These are phyloP conservation scores for Sebastiscus tertius DNA, from an alignment of 2,797 vertebrate genomes.

Conservation along the genomic window DNA sequence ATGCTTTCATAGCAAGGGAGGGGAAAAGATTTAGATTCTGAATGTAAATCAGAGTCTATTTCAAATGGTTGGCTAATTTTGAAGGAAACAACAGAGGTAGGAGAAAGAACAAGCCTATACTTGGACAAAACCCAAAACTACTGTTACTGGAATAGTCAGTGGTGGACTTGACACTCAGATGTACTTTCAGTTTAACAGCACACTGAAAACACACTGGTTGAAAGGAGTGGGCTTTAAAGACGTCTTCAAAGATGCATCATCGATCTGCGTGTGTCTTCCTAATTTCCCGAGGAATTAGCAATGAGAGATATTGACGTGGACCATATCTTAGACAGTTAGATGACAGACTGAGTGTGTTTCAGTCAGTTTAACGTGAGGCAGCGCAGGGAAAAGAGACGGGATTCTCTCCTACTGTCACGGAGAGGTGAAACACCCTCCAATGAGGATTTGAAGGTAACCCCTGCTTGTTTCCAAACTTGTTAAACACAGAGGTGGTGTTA, in stretches of 20 bases:
- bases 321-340: neutral
- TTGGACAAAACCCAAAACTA: slow-evolving; percentile 29
- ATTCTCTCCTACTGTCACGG: slow-evolving; percentile 46
- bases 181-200: slow-evolving; percentile 9
- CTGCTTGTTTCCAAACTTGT: slow-evolving; percentile 77
- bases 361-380: slow-evolving; percentile 13
- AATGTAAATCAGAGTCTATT: slow-evolving; percentile 24
- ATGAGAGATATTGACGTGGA: slow-evolving; percentile 8
- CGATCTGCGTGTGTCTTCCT: neutral
- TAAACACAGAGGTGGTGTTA: slow-evolving; percentile 79
- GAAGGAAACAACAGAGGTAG: slow-evolving; percentile 6
- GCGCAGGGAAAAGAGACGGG: slow-evolving; percentile 7
- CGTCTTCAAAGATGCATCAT: slow-evolving; percentile 15
- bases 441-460: slow-evolving; percentile 67
- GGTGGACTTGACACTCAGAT: slow-evolving; percentile 4
- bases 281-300: slow-evolving; percentile 22
- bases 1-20: neutral
- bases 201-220: neutral
- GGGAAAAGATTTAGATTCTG: neutral
- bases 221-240: neutral
- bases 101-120: neutral
- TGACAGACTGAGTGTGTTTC: slow-evolving; percentile 20
- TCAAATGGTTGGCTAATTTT: slow-evolving; percentile 20
- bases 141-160: slow-evolving; percentile 19
- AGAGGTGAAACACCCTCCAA: slow-evolving; percentile 45